phyloP scores from a whole-genome alignment of 2,113 vertebrate species.

The Hemibagrus wyckioides region DNA sequence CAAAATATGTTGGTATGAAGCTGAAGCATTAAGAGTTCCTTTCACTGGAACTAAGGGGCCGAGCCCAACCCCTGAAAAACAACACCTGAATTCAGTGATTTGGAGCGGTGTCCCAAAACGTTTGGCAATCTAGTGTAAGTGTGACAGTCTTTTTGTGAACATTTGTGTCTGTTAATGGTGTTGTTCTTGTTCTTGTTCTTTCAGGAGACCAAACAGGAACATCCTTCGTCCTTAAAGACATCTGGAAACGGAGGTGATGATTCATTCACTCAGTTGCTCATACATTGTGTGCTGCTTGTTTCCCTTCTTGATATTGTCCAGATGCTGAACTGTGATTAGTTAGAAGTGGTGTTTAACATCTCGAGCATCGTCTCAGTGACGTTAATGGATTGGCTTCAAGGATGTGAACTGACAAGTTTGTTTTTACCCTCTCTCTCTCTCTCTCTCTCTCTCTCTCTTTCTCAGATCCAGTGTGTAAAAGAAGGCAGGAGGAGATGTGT shows the following conservation, averaged over 20 bases:
- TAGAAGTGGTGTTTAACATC: conserved; percentile 15
- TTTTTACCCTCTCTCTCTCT: not conserved
- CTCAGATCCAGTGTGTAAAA: conserved; percentile 72
- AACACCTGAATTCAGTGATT: no score
- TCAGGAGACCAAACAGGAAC: conserved; percentile 25
- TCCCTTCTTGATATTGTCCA: not conserved
- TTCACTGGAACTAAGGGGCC: no score
- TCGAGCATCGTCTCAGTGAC: not conserved
- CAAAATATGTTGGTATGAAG: no score
- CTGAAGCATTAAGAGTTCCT: no score
- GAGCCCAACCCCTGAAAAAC: no score
- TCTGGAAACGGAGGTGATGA: conserved; percentile 42
- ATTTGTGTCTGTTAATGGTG: not conserved
- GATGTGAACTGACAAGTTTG: not conserved
- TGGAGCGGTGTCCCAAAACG: no score
- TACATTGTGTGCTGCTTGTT: not conserved
- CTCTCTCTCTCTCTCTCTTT: not conserved
- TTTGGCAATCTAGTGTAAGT: no score
- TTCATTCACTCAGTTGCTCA: conserved; percentile 2
- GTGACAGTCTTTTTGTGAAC: no score
- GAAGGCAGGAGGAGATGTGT: conserved; percentile 68
- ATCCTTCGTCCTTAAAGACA: conserved; percentile 21
- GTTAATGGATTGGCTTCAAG: not conserved
- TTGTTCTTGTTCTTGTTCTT: conserved; percentile 8
- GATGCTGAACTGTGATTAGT: conserved; percentile 4